Evolutionary conservation across 2,797 vertebrate genomes (phyloP).

Genomic region (Cyclura pinguis): DNA sequence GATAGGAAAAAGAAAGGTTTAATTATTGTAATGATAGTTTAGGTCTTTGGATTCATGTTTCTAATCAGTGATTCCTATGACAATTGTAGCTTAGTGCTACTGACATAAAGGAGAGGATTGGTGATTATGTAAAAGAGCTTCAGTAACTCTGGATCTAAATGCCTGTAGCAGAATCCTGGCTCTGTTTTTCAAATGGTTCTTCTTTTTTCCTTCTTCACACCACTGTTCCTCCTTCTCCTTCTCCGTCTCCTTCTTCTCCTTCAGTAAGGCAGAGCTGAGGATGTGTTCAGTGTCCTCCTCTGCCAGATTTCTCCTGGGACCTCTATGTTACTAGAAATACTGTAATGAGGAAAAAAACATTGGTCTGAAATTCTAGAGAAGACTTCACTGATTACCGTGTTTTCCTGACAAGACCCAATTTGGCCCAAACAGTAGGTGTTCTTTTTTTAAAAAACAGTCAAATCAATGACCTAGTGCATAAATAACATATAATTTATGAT

Average conservation of each 20-base stretch:
- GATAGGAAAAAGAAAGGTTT: constrained; percentile 57
- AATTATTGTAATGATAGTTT: constrained; percentile 70
- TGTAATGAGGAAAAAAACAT: background rate
- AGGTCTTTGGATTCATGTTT: constrained; percentile 64
- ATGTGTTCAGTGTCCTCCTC: background rate
- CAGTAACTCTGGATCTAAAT: constrained; percentile 50
- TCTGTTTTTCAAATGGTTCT: constrained; percentile 15
- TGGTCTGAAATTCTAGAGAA: background rate
- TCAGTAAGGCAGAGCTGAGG: background rate
- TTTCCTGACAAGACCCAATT: too few relatives aligned
- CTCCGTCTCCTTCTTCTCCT: too few relatives aligned
- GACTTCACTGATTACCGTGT: too few relatives aligned
- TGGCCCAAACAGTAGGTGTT: too few relatives aligned
- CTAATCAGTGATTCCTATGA: constrained; percentile 71
- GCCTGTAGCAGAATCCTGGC: constrained; percentile 7
- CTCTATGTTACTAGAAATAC: background rate
- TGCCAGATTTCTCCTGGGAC: background rate
- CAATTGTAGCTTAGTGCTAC: constrained; percentile 62
- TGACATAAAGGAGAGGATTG: constrained; percentile 61
- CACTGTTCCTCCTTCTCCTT: background rate
- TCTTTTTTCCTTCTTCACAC: background rate
- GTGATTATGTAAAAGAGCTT: constrained; percentile 58
- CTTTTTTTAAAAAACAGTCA: too few relatives aligned
- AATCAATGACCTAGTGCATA: too few relatives aligned
- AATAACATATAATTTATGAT: too few relatives aligned